Conservation (phyloP, 2,113 vertebrate species). For the Scomber japonicus region DNA sequence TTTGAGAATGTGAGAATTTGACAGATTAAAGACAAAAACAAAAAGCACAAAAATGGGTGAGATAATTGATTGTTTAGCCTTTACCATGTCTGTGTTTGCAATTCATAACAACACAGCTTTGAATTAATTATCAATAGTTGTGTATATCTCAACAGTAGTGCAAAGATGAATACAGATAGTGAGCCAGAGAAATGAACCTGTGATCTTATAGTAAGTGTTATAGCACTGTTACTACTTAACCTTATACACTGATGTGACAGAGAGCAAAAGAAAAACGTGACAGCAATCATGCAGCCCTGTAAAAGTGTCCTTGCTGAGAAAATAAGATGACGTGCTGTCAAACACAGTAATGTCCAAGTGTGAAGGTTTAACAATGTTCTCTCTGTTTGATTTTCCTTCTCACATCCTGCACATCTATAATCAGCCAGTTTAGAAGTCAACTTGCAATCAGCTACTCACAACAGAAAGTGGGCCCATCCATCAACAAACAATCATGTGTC, state of each 20-base stretch:
- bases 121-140: neutral
- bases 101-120: neutral
- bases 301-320: neutral
- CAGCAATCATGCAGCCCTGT: neutral
- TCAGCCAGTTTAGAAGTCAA: constrained; percentile 7
- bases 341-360: constrained; percentile 9
- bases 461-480: constrained; percentile 4
- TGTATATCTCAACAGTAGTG: neutral
- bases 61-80: too few species aligned
- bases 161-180: constrained; percentile 15
- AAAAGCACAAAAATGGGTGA: neutral
- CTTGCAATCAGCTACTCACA: constrained; percentile 21
- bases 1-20: neutral
- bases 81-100: neutral
- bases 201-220: constrained; percentile 4
- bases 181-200: neutral
- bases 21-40: constrained; percentile 20
- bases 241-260: constrained; percentile 10
- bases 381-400: constrained; percentile 22
- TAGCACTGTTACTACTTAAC: neutral
- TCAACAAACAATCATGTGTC: constrained; percentile 18
- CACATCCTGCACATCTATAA: constrained; percentile 1
- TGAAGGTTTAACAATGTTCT: constrained; percentile 23
- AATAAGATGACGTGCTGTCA: neutral
- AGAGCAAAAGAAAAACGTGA: constrained; percentile 10